Percentiles rank a stretch among this genome's conserved stretches.
phyloP scores from a whole-genome alignment of 2,113 vertebrate genomes.

The Peromyscus leucopus region DNA sequence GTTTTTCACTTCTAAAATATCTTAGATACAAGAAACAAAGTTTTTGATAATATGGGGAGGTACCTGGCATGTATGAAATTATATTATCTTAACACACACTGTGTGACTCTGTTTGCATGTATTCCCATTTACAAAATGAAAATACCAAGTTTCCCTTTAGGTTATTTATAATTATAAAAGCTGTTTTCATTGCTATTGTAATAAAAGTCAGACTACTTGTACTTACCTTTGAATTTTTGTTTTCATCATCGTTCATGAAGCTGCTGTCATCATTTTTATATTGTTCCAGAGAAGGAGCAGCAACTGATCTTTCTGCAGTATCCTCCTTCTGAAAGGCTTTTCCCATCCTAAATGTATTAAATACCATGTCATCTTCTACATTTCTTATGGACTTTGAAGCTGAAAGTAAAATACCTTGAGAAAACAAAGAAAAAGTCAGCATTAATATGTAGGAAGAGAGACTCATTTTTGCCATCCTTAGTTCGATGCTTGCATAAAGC shows the following conservation, averaged over 20 bases:
- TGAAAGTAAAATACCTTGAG: constrained; percentile 88
- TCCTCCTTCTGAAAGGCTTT: constrained; percentile 86
- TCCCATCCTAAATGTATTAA: constrained; percentile 85
- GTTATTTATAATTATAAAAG: constrained; percentile 1
- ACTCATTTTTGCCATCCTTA: constrained; percentile 84
- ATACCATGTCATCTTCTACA: constrained; percentile 86
- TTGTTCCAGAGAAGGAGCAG: constrained; percentile 82
- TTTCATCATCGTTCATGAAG: constrained; percentile 85
- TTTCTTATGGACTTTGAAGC: constrained; percentile 88
- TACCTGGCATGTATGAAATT: neutral
- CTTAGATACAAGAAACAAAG: constrained; percentile 52
- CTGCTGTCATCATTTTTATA: constrained; percentile 85
- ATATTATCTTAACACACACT: neutral
- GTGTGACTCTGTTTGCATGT: constrained; percentile 14
- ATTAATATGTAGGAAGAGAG: constrained; percentile 87
- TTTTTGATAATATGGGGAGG: neutral
- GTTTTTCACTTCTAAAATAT: constrained; percentile 55
- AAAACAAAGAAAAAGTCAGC: constrained; percentile 90
- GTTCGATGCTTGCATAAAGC: constrained; percentile 70
- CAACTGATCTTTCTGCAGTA: constrained; percentile 72
- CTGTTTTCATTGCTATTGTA: neutral
- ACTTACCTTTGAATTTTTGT: constrained; percentile 86
- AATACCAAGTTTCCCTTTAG: constrained; percentile 38
- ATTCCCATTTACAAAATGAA: constrained; percentile 54
- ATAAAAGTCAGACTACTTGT: constrained; percentile 55